These are phyloP conservation scores for Schizothorax lantsangensis DNA, from an alignment of 2,797 vertebrate genomes.

Conservation along the genomic window DNA sequence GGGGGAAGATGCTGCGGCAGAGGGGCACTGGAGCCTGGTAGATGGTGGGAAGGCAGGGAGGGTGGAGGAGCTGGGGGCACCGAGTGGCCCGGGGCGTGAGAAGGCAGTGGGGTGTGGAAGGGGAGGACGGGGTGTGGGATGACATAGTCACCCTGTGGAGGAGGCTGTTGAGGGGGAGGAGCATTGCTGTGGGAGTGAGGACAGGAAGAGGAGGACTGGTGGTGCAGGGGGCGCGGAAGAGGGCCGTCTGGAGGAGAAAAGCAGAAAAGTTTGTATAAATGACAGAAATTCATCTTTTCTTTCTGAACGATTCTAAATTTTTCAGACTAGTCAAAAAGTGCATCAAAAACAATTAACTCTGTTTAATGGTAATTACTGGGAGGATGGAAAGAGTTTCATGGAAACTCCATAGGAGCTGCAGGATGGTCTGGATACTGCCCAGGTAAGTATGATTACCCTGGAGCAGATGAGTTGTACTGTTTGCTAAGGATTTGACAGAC, in stretches of 20 bases:
- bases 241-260: constrained; percentile 83
- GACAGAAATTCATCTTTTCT: background rate
- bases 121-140: constrained; percentile 94
- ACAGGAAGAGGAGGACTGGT: constrained; percentile 91
- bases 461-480: constrained; percentile 7
- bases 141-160: constrained; percentile 92
- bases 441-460: constrained; percentile 5
- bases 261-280: constrained; percentile 3
- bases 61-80: constrained; percentile 84
- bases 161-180: constrained; percentile 87
- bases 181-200: constrained; percentile 94
- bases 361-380: background rate
- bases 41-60: constrained; percentile 83
- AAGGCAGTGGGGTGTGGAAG: constrained; percentile 89
- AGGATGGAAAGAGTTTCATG: background rate
- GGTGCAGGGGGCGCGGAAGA: constrained; percentile 92
- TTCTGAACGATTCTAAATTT: background rate
- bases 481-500: constrained; percentile 5
- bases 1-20: constrained; percentile 90
- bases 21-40: constrained; percentile 85
- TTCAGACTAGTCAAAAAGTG: background rate
- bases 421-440: background rate
- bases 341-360: background rate
- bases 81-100: constrained; percentile 88
- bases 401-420: background rate